Percentiles rank a stretch among this genome's conserved stretches.
phyloP scores from a whole-genome alignment of 1,140 invertebrate genomes.

The Dinothrombium tinctorium region DNA sequence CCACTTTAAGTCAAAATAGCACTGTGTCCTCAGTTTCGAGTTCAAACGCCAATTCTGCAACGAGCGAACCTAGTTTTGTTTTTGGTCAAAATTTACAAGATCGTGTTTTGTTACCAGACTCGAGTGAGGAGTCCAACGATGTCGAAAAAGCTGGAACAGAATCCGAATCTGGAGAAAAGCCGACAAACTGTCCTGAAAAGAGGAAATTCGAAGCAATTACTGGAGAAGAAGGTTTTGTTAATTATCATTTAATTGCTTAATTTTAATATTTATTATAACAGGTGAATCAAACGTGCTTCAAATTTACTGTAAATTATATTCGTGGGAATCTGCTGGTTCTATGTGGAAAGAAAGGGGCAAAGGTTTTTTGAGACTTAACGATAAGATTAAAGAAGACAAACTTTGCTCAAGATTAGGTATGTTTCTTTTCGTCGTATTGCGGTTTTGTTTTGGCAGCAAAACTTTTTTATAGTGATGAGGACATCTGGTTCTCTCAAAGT shows the following conservation, averaged over 20 bases:
- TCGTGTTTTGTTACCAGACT: too few relatives aligned
- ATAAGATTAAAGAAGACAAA: conserved; percentile 28
- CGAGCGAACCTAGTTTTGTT: too few relatives aligned
- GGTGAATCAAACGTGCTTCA: conserved; percentile 22
- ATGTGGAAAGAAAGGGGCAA: conserved; percentile 72
- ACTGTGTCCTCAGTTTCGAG: too few relatives aligned
- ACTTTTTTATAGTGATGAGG: conserved; percentile 36
- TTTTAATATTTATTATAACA: conserved; percentile 4
- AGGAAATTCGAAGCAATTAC: conserved; percentile 12
- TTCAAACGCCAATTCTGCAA: too few relatives aligned
- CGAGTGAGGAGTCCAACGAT: too few relatives aligned
- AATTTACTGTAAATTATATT: conserved; percentile 70
- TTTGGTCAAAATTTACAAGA: too few relatives aligned
- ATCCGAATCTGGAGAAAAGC: too few relatives aligned
- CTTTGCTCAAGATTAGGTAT: conserved; percentile 36
- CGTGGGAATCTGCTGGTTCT: conserved; percentile 42
- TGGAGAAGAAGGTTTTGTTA: conserved; percentile 12
- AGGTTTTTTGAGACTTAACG: conserved; percentile 64
- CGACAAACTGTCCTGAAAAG: conserved; percentile 4
- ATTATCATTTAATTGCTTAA: neutral
- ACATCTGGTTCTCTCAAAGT: conserved; percentile 63
- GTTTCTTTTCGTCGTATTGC: neutral
- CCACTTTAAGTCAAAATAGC: too few relatives aligned
- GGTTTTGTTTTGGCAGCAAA: conserved; percentile 9
- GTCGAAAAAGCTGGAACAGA: too few relatives aligned